Conservation (phyloP, 2,797 vertebrate species). For the Macroramphosus scolopax region DNA sequence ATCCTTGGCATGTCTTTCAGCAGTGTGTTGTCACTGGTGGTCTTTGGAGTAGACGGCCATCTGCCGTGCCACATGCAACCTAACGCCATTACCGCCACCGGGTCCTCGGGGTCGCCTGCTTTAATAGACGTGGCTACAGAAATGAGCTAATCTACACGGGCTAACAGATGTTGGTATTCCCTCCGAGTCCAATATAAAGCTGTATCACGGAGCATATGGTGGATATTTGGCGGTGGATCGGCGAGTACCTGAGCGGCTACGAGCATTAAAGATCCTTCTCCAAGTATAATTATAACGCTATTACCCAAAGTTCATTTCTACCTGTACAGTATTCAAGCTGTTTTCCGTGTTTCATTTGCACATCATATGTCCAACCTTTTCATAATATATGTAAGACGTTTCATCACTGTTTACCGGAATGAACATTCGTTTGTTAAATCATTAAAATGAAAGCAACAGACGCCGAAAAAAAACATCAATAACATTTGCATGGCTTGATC, state of each 20-base stretch:
- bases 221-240: constrained; percentile 26
- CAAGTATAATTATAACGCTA: constrained; percentile 33
- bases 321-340: constrained; percentile 5
- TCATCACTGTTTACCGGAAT: constrained; percentile 2
- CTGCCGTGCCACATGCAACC: constrained; percentile 71
- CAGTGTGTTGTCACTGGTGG: constrained; percentile 65
- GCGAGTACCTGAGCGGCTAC: constrained; percentile 40
- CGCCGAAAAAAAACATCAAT: not conserved
- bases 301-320: constrained; percentile 15
- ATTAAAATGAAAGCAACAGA: not conserved
- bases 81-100: constrained; percentile 60
- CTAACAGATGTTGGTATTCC: constrained; percentile 79
- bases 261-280: constrained; percentile 20
- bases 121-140: constrained; percentile 64
- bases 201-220: constrained; percentile 61
- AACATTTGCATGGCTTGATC: constrained; percentile 1
- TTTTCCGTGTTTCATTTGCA: constrained; percentile 6
- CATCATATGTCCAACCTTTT: constrained; percentile 29
- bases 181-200: constrained; percentile 70
- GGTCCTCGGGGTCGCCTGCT: constrained; percentile 72
- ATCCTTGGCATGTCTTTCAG: no score
- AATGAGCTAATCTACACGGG: constrained; percentile 73
- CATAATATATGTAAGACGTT: constrained; percentile 8
- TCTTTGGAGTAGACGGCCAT: constrained; percentile 75
- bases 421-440: constrained; percentile 3